phyloP scores from a whole-genome alignment of 2,888 invertebrate species.

The Glyphotaelius pellucidus region DNA sequence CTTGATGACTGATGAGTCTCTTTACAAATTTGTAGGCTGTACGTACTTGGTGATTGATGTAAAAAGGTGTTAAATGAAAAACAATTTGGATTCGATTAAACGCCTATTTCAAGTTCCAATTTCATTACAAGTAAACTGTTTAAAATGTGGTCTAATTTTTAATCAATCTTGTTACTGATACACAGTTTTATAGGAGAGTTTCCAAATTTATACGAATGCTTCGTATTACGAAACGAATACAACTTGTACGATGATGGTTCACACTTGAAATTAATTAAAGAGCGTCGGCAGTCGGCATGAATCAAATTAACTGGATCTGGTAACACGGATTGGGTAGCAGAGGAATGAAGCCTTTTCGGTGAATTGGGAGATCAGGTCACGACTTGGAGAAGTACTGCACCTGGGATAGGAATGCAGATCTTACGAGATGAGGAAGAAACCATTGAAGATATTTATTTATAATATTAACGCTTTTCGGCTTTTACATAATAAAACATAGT shows the following conservation, averaged over 20 bases:
- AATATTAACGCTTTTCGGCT: too few relatives aligned
- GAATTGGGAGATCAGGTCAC: constrained; percentile 38
- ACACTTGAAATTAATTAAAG: constrained; percentile 42
- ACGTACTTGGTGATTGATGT: background rate
- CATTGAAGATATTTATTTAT: too few relatives aligned
- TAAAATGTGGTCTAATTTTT: constrained; percentile 25
- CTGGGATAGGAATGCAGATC: constrained; percentile 37
- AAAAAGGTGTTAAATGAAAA: constrained; percentile 4
- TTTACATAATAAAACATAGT: too few relatives aligned
- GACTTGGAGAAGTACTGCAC: constrained; percentile 29
- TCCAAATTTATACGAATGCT: constrained; percentile 3
- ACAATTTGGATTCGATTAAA: background rate
- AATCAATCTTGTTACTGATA: constrained; percentile 11
- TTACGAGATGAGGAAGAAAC: constrained; percentile 2
- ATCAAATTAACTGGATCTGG: constrained; percentile 40
- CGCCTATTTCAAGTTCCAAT: background rate
- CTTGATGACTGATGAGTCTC: background rate
- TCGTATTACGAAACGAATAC: constrained; percentile 7
- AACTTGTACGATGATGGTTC: constrained; percentile 23
- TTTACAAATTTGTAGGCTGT: background rate
- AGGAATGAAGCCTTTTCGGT: constrained; percentile 3
- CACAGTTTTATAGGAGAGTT: background rate
- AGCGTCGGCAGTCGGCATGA: constrained; percentile 23
- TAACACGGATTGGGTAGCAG: background rate
- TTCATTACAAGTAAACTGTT: constrained; percentile 6